phyloP scores from a whole-genome alignment of 2,113 vertebrate genomes.

The Ictidomys tridecemlineatus region DNA sequence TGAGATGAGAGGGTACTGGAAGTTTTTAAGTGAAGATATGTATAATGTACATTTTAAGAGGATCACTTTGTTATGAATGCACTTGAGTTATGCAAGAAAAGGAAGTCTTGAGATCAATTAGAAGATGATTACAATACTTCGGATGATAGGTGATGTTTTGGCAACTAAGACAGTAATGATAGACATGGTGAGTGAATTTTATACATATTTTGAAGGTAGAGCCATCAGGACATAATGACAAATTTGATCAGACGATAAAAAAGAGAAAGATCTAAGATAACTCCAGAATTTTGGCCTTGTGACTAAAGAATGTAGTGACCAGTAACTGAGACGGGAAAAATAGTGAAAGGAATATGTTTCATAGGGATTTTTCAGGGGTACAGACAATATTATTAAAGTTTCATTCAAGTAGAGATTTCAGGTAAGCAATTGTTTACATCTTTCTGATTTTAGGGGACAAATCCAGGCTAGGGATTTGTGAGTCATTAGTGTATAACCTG shows the following conservation, averaged over 20 bases:
- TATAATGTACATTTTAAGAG: background rate
- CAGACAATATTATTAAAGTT: background rate
- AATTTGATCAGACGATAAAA: background rate
- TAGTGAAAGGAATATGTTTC: background rate
- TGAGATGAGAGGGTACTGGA: background rate
- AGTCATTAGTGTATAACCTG: background rate
- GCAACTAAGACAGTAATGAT: background rate
- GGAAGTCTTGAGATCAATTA: background rate
- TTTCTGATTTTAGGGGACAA: slow-evolving; percentile 1
- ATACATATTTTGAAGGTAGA: background rate
- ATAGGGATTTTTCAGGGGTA: background rate
- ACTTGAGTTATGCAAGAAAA: background rate
- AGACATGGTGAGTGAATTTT: background rate
- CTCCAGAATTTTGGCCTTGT: background rate
- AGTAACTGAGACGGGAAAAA: background rate
- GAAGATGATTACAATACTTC: background rate
- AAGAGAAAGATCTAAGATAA: background rate
- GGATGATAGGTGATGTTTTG: background rate
- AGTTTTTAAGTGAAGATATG: background rate
- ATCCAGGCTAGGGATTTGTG: background rate
- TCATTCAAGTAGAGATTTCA: background rate
- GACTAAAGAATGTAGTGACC: background rate
- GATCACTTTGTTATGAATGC: background rate
- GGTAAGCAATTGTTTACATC: background rate
- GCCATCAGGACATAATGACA: background rate